phyloP scores from a whole-genome alignment of 2,113 vertebrate genomes.

The Brevimyrus niger region DNA sequence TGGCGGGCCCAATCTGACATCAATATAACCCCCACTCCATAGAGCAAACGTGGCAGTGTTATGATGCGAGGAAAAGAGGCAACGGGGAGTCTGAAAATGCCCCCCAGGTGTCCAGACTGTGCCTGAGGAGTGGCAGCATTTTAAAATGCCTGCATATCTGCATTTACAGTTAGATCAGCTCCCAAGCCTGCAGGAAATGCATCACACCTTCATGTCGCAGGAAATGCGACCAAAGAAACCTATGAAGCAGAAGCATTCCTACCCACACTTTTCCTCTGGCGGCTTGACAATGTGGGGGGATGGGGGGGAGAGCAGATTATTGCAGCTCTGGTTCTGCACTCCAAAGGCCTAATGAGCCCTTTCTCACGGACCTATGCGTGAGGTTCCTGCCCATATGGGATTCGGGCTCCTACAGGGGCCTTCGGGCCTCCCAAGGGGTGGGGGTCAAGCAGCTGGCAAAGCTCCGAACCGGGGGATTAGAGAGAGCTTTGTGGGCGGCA shows the following conservation, averaged over 20 bases:
- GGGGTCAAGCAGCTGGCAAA: neutral
- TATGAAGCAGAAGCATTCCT: neutral
- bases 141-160: neutral
- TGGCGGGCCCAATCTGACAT: no score
- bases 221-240: neutral
- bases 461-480: neutral
- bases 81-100: neutral
- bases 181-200: neutral
- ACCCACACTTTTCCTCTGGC: neutral
- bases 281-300: neutral
- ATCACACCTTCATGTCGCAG: neutral
- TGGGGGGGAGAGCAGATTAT: neutral
- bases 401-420: neutral
- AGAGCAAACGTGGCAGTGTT: neutral
- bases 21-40: neutral
- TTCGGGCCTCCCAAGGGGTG: neutral
- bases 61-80: neutral
- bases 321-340: neutral
- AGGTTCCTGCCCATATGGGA: neutral
- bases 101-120: neutral
- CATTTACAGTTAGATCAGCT: neutral
- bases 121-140: neutral
- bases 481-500: neutral
- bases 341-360: conserved; percentile 1
- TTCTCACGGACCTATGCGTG: neutral